Evolutionary conservation across 2,113 vertebrate species (phyloP).

Genomic region (Acrocephalus arundinaceus): DNA sequence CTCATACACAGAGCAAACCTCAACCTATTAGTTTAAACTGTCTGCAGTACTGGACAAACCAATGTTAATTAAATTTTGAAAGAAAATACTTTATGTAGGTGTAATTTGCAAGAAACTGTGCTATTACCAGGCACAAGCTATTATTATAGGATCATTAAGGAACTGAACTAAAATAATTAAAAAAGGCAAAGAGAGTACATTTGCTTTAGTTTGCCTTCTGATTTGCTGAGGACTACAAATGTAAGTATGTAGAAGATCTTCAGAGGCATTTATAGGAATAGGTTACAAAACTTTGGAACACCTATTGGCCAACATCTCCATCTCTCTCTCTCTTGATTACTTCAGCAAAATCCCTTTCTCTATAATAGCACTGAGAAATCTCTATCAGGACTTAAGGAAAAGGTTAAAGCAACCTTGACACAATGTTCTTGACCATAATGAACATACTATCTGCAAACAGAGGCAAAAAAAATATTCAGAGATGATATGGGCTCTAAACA

Average conservation of each 20-base stretch:
- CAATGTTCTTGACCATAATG: not conserved
- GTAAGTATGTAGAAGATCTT: not conserved
- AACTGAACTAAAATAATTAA: not conserved
- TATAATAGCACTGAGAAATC: not conserved
- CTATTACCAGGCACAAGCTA: not conserved
- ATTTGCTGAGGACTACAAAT: not conserved
- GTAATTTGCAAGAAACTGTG: constrained; percentile 1
- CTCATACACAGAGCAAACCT: not conserved
- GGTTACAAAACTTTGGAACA: not conserved
- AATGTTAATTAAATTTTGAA: not conserved
- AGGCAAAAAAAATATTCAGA: not conserved
- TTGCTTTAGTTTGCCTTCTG: not conserved
- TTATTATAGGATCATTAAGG: not conserved
- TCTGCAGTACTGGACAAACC: not conserved
- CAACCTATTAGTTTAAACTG: not conserved
- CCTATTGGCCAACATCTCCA: not conserved
- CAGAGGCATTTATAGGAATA: not conserved
- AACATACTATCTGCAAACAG: not conserved
- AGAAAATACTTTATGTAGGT: not conserved
- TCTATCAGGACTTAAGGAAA: not conserved
- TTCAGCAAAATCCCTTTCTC: not conserved
- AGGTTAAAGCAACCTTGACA: not conserved
- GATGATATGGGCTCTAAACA: not conserved
- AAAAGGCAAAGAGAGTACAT: not conserved
- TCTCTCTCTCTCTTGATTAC: not conserved